phyloP scores from a whole-genome alignment of 1,140 invertebrate genomes.

The Patella vulgata region DNA sequence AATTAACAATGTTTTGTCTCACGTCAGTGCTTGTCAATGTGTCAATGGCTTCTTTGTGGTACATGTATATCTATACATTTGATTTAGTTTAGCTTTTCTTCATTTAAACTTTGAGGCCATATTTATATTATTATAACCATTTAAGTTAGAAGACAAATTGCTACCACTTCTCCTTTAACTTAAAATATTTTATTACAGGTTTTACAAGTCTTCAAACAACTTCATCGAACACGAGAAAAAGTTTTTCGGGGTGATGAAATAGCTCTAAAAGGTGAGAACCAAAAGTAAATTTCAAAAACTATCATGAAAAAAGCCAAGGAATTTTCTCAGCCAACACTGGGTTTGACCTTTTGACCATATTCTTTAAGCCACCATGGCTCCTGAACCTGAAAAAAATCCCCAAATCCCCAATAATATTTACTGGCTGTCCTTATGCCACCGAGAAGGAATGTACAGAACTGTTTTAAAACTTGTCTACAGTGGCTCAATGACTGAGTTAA shows the following conservation, averaged over 20 bases:
- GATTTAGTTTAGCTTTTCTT: no score
- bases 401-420: not conserved
- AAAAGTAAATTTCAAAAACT: not conserved
- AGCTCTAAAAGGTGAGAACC: constrained; percentile 37
- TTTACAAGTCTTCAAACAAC: constrained; percentile 37
- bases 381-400: not conserved
- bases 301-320: not conserved
- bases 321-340: not conserved
- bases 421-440: not conserved
- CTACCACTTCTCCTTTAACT: not conserved
- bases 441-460: not conserved
- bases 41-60: no score
- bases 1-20: no score
- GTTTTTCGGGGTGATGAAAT: constrained; percentile 44
- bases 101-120: not conserved
- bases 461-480: no score
- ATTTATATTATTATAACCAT: not conserved
- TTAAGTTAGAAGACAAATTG: not conserved
- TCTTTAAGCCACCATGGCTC: not conserved
- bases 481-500: no score
- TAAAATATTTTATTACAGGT: constrained; percentile 47
- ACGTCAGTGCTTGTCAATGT: no score
- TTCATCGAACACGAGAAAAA: constrained; percentile 45
- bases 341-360: not conserved
- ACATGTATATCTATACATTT: no score